These are phyloP conservation scores for Smittia aterrima DNA, from an alignment of 2,888 invertebrate genomes.

Conservation along the genomic window DNA sequence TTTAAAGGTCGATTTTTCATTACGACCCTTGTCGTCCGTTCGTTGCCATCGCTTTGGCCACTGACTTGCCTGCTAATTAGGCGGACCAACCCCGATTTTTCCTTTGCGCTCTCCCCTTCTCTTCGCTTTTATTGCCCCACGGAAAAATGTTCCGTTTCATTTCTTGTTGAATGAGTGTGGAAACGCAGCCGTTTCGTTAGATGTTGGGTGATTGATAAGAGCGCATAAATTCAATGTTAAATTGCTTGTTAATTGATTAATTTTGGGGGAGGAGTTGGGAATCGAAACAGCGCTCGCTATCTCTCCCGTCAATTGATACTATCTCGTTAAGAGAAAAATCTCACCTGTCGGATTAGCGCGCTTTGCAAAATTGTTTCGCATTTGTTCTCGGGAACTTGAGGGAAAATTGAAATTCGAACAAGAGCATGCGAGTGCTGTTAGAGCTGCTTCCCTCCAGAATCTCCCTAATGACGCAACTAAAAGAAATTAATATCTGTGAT, in stretches of 20 bases:
- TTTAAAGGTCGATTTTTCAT: conserved; percentile 27
- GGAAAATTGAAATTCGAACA: background rate
- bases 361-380: background rate
- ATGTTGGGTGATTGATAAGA: conserved; percentile 32
- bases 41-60: background rate
- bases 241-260: conserved; percentile 40
- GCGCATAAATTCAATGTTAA: conserved; percentile 6
- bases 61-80: conserved; percentile 15
- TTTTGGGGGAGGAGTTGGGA: background rate
- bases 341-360: conserved; percentile 38
- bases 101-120: background rate
- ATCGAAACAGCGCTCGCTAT: conserved; percentile 12
- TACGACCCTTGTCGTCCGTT: background rate
- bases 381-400: background rate
- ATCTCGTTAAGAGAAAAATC: conserved; percentile 24
- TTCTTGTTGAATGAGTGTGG: background rate
- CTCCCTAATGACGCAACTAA: background rate
- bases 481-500: conserved; percentile 3
- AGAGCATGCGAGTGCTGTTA: no score
- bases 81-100: conserved; percentile 20
- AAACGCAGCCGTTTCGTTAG: conserved; percentile 8
- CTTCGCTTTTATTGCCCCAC: background rate
- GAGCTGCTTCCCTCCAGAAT: no score
- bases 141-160: background rate
- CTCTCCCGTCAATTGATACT: conserved; percentile 21